These are phyloP conservation scores for Piaya cayana DNA, from an alignment of 2,113 vertebrate species.

Conservation along the genomic window DNA sequence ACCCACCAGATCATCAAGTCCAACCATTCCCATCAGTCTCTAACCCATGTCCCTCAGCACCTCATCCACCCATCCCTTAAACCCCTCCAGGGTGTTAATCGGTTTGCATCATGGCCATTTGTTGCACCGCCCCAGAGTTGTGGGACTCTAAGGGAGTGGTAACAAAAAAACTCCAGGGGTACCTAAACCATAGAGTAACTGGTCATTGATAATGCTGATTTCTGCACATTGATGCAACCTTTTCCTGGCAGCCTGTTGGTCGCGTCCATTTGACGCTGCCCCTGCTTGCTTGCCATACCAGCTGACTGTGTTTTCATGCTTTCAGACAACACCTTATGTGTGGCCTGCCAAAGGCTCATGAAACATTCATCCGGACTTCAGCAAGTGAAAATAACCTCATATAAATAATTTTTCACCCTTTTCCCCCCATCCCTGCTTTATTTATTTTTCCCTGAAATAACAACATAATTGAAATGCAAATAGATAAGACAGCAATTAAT, in stretches of 20 bases:
- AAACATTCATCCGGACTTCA: slow-evolving; percentile 1
- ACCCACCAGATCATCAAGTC: too few relatives aligned
- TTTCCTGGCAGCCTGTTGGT: not conserved
- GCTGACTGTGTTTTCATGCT: not conserved
- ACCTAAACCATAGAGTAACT: not conserved
- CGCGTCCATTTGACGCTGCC: not conserved
- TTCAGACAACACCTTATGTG: not conserved
- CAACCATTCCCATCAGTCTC: too few relatives aligned
- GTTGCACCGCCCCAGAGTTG: not conserved
- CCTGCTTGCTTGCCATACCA: not conserved
- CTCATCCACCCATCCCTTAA: too few relatives aligned
- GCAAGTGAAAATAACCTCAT: not conserved
- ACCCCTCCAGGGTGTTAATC: too few relatives aligned
- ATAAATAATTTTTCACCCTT: not conserved
- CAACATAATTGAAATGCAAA: slow-evolving; percentile 20
- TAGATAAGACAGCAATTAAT: not conserved
- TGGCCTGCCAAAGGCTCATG: not conserved
- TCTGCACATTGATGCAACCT: not conserved
- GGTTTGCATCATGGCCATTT: not conserved
- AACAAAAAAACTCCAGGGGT: not conserved
- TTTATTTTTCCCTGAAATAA: not conserved
- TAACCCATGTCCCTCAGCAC: too few relatives aligned
- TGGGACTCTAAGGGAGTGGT: not conserved
- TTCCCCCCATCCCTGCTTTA: not conserved
- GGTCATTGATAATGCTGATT: not conserved